Conservation (phyloP, 2,113 vertebrate genomes). For the Hirundichthys speculiger region DNA sequence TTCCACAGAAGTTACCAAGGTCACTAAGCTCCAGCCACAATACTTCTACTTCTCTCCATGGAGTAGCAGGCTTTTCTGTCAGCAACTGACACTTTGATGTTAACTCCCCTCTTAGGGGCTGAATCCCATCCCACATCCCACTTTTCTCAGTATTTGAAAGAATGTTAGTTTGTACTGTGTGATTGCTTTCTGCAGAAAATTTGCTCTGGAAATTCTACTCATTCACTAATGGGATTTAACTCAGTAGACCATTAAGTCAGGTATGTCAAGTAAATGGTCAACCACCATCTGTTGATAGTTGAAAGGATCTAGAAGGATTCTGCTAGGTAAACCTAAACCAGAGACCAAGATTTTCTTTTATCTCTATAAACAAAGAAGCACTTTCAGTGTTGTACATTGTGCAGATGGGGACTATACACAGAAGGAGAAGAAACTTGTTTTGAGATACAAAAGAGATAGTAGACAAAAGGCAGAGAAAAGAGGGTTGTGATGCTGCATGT, state of each 20-base stretch:
- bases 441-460: no score
- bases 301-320: constrained; percentile 34
- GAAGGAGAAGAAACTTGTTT: no score
- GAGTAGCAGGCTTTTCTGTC: constrained; percentile 67
- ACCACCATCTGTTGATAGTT: constrained; percentile 15
- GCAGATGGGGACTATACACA: constrained; percentile 29
- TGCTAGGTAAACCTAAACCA: constrained; percentile 34
- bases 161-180: constrained; percentile 39
- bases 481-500: background rate
- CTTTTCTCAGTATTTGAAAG: constrained; percentile 17
- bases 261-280: constrained; percentile 29
- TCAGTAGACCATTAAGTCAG: constrained; percentile 18
- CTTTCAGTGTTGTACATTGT: constrained; percentile 41
- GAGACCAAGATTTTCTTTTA: constrained; percentile 46
- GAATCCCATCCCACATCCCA: constrained; percentile 38
- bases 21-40: constrained; percentile 64
- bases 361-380: constrained; percentile 50
- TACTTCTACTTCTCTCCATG: constrained; percentile 27
- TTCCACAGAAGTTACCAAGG: constrained; percentile 69
- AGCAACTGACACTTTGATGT: constrained; percentile 59
- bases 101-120: constrained; percentile 43
- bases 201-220: constrained; percentile 23
- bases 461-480: constrained; percentile 1
- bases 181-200: constrained; percentile 18
- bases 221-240: constrained; percentile 24